Evolutionary conservation across 1,140 invertebrate genomes (phyloP).

Genomic region (Bombus haemorrhoidalis): DNA sequence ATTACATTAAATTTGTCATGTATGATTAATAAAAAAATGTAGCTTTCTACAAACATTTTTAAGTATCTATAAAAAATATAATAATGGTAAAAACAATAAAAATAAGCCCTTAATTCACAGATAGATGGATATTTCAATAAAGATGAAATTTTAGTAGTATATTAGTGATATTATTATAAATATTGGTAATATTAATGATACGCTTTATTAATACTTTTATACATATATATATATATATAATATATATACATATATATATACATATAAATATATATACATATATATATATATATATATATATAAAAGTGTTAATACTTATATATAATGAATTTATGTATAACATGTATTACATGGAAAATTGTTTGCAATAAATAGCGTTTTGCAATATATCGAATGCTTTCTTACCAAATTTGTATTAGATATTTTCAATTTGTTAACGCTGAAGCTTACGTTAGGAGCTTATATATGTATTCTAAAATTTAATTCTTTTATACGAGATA

Average conservation of each 20-base stretch:
- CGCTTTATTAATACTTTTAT: slow-evolving; percentile 30
- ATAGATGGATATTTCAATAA: slow-evolving; percentile 28
- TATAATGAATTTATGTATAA: slow-evolving; percentile 19
- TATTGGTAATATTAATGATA: slow-evolving; percentile 28
- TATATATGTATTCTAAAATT: not conserved
- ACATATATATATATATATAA: not conserved
- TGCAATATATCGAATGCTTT: slow-evolving; percentile 2
- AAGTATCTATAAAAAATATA: slow-evolving; percentile 13
- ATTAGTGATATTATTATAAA: slow-evolving; percentile 15
- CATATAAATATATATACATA: not conserved
- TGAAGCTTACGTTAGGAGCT: not conserved
- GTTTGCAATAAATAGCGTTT: slow-evolving; percentile 46
- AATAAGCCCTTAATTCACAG: slow-evolving; percentile 8
- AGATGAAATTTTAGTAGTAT: slow-evolving; percentile 2
- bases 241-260: too few relatives aligned
- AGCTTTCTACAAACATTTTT: slow-evolving; percentile 24
- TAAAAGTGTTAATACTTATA: slow-evolving; percentile 19
- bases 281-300: too few relatives aligned
- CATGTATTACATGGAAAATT: not conserved
- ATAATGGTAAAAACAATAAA: slow-evolving; percentile 15
- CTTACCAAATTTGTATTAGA: not conserved
- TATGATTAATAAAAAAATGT: not conserved
- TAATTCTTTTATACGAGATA: not conserved
- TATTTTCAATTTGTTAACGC: not conserved
- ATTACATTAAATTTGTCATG: not conserved